Evolutionary conservation across 2,797 vertebrate genomes (phyloP), one percentile per base, ranked within the genome.

Genomic region (Chiroxiphia lanceolata): DNA sequence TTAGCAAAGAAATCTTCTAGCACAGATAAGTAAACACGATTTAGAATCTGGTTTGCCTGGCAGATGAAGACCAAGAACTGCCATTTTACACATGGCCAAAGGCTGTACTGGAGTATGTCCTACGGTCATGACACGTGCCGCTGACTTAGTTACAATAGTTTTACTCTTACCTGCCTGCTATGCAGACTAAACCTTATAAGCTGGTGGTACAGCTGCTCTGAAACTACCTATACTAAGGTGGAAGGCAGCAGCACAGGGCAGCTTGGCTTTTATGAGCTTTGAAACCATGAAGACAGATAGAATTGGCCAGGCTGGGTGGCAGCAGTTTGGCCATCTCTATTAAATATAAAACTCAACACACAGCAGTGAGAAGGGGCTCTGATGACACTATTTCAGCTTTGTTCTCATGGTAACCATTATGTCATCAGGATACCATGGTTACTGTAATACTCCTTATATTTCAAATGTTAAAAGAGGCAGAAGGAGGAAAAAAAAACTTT

Each of bases 391-490:
- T 95, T 97, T 95, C 92, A 93, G 94, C 91, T 95, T 97, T 95
- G 97, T 97, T 97, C 94, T 96, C 97, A 97, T 97, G 97, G 97
- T 97, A 97, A 97, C 97, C 87, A 76, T 97, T 96, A 97, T 97
- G 95, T 96, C 96, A 97, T 93, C 92, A 94, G 93, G 94, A 93
- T 97, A 88, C 97, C 97, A 97, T 97, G 97, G 97, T 97, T 97
- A 97, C 96, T 84, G 54, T 87, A 96, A 96, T 95, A 93, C 91
- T 97, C 84, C 90, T 95, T 96, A 67, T 90, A 94, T 93, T 97
- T 97, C 84, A 95, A 96, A 94, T 95, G 95, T 95, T 95, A 71
- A 76, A 96, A 96, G 92, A 97, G 84, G 89, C 69, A 95, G 83
- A 45, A 87, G 70, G 60, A 90, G n/a, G 10, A 89, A 80, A 87